phyloP scores from a whole-genome alignment of 1,140 invertebrate species.

The Temnothorax curvispinosus region DNA sequence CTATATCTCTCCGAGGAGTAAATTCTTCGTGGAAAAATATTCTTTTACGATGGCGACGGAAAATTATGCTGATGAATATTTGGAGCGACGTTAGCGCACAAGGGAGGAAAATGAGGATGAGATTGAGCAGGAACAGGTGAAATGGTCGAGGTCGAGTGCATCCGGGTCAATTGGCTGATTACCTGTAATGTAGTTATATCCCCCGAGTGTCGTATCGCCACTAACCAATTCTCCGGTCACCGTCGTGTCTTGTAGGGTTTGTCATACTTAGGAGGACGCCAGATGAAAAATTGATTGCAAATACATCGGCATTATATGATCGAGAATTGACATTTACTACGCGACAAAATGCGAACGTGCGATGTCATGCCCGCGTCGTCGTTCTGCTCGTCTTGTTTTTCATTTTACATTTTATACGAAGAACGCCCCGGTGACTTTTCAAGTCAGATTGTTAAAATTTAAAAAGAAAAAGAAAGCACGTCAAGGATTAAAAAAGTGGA shows the following conservation, averaged over 20 bases:
- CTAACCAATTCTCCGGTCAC: conserved; percentile 65
- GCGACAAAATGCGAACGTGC: neutral
- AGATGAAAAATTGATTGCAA: conserved; percentile 28
- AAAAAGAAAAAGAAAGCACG: neutral
- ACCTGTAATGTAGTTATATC: conserved; percentile 79
- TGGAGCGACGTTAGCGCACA: conserved; percentile 59
- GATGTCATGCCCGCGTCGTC: neutral
- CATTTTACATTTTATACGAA: conserved; percentile 9
- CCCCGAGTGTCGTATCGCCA: conserved; percentile 74
- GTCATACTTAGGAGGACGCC: conserved; percentile 8
- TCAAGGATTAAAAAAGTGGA: neutral
- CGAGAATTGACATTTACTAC: conserved; percentile 1
- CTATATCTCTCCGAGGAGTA: neutral
- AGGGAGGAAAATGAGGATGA: conserved; percentile 42
- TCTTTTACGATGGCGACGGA: neutral
- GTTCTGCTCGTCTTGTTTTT: neutral
- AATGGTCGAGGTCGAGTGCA: conserved; percentile 74
- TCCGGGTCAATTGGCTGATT: conserved; percentile 80
- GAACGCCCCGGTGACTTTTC: neutral
- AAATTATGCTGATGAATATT: conserved; percentile 61
- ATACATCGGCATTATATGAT: neutral
- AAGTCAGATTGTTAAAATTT: conserved; percentile 24
- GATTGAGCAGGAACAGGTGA: conserved; percentile 56
- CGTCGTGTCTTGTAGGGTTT: conserved; percentile 62
- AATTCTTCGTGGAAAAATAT: conserved; percentile 37